Conservation (phyloP, 2,888 invertebrate species). For the Parelbella ahira region DNA sequence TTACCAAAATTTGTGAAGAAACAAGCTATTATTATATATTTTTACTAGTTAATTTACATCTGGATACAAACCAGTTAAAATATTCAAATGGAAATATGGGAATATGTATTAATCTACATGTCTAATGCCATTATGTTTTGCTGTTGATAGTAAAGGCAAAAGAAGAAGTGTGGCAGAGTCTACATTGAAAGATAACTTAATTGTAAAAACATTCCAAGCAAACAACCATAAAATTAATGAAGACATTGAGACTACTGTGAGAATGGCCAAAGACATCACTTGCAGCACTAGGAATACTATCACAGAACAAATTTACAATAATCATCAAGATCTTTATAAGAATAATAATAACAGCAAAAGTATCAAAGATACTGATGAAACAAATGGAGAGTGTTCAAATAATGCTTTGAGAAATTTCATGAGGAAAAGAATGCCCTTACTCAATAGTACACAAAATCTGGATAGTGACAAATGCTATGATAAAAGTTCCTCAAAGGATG, state of each 20-base stretch:
- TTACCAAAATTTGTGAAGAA: too few relatives aligned
- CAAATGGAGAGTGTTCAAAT: slow-evolving; percentile 23
- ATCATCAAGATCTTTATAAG: not conserved
- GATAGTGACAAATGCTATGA: slow-evolving; percentile 30
- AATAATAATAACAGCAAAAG: slow-evolving; percentile 12
- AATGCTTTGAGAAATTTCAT: slow-evolving; percentile 44
- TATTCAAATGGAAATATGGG: too few relatives aligned
- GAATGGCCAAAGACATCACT: slow-evolving; percentile 12
- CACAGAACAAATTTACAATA: not conserved
- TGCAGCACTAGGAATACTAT: slow-evolving; percentile 10
- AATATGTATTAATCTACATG: too few relatives aligned
- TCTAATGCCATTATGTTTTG: too few relatives aligned
- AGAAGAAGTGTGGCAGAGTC: slow-evolving; percentile 53
- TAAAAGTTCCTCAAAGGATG: slow-evolving; percentile 34
- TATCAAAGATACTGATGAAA: not conserved
- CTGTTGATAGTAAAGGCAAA: slow-evolving; percentile 56
- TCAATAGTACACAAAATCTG: slow-evolving; percentile 30
- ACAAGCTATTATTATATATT: too few relatives aligned
- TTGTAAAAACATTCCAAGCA: slow-evolving; percentile 34
- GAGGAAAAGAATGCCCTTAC: slow-evolving; percentile 42
- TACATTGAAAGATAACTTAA: slow-evolving; percentile 29
- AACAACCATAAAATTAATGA: slow-evolving; percentile 1
- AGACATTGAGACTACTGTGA: too few relatives aligned
- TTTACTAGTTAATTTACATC: too few relatives aligned
- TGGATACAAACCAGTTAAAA: too few relatives aligned